Evolutionary conservation across 2,888 invertebrate genomes (phyloP), one percentile per base, ranked within the genome.

Genomic region (Plebejus melissa): DNA sequence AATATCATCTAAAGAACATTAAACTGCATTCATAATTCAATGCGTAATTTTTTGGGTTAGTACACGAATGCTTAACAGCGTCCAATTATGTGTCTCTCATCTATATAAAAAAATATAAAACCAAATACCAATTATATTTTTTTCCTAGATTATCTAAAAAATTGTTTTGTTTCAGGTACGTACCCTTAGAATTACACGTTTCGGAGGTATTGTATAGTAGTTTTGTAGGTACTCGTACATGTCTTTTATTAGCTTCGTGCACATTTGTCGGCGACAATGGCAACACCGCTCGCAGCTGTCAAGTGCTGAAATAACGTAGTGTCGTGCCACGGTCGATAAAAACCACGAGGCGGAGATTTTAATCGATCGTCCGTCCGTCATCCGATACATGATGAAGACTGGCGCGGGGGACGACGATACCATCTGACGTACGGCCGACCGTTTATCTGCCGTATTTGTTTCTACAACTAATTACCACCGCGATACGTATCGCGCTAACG

Each of bases 371-470:
- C 69, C 70, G 76, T 74, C 76, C 77, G 80, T 79, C 78, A 80
- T 79, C 78, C 77, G 79, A 79, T 79, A 77, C 76, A 78, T 77
- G 80, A 78, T 75, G 78, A 77, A 78, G 76, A 77, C 77, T 75
- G 77, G 75, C 77, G 78, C 71, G 76, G 76, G 76, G 75, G 57
- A 57, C 3, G 54, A 78, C 78, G 81, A 79, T 78, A 79, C 78
- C 76, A 79, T 79, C 79, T 77, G 87, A 86, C 84, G 85, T 84
- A 86, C 84, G 87, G 85, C 85, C 85, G 81, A 83, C 81, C 85
- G 86, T 89, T 88, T 87, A 88, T 89, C 88, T 86, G 57, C 28
- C 80, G 78, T 76, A 77, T 80, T 81, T 81, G 82, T 83, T 81
- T 82, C 81, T 80, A 78, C 79, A 77, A 77, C 71, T 75, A 75